A percentile compares a stretch with the other conserved stretches of the same genome.
Conservation (phyloP, 2,113 vertebrate genomes). For the Periophthalmus modestus region DNA sequence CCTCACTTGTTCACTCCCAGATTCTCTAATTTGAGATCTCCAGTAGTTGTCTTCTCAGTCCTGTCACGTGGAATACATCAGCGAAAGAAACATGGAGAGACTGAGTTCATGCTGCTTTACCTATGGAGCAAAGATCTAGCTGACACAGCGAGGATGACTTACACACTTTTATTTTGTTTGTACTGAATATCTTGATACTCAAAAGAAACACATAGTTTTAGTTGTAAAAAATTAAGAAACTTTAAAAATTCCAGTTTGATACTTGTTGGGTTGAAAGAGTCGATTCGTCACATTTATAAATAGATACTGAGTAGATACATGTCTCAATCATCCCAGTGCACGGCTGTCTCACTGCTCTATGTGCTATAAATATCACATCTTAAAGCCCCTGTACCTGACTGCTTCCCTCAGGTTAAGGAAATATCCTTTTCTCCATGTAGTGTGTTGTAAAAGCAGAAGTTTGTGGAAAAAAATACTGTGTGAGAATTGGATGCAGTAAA, state of each 20-base stretch:
- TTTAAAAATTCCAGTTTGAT: no score
- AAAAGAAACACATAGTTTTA: no score
- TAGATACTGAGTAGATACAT: no score
- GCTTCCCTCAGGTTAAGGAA: no score
- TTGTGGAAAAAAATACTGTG: background rate
- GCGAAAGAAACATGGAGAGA: slow-evolving; percentile 17
- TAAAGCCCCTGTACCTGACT: background rate
- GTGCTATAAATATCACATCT: no score
- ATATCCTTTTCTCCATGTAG: background rate
- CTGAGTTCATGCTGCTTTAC: slow-evolving; percentile 5
- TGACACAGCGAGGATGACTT: slow-evolving; percentile 6
- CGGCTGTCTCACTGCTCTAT: no score
- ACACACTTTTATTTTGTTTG: background rate
- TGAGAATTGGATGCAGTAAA: background rate
- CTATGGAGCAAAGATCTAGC: background rate
- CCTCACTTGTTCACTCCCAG: slow-evolving; percentile 28
- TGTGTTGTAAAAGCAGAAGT: background rate
- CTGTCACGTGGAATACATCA: slow-evolving; percentile 13
- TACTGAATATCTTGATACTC: background rate
- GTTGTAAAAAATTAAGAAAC: no score
- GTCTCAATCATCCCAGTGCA: no score
- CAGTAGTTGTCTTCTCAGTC: slow-evolving; percentile 16
- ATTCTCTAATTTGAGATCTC: slow-evolving; percentile 36
- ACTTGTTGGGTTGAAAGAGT: no score
- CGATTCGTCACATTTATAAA: background rate